Base-by-base conservation (phyloP, 2,888 invertebrate genomes). In the Ectropis crepuscularia region DNA sequence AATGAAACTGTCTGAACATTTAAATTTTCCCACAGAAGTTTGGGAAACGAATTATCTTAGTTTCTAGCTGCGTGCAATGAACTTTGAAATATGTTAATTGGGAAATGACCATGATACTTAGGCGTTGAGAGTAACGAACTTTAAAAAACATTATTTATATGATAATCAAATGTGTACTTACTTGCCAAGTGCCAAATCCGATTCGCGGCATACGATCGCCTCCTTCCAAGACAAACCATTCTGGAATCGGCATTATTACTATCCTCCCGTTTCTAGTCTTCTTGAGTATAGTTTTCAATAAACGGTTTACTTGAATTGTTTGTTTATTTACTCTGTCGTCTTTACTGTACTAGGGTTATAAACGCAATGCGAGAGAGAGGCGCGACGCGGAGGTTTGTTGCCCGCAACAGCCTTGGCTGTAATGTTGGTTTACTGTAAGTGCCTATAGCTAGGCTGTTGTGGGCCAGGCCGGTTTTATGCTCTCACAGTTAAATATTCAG, bases 141-240 rank as follows among this genome's bases (percentile, higher is more conserved):
- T n/a, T n/a, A 37, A 5, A 6, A 16, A 41, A 16, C 2, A n/a
- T n/a, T n/a, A 11, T 5, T 8, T 12, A 8, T n/a, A 36, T 6
- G 8, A 50, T 5, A 10, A n/a, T 28, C 6, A 12, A 10, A 51
- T n/a, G 7, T 38, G 38, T 49, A 90, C 91, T 90, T 88, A 96
- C 96, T 93, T 96, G 95, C 96, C 96, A 97, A 62, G 96, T 96
- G 61, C 97, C 97, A 77, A 96, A 95, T 55, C 97, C 97, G 53
- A 97, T 86, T 57, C 94, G 89, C 6, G 96, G 96, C 94, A 96
- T 95, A 63, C 90, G 92, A 54, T 94, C 90, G 5, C 96, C 96
- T 73, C 85, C 84, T 50, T 85, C 81, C 53, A 92, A 74, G 49
- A 79, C 82, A 72, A 87, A 85, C 74, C 83, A 88, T 69, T 89